Percentiles rank a stretch among this genome's conserved stretches.
Conservation (phyloP, 2,797 vertebrate species). For the Catharus ustulatus region DNA sequence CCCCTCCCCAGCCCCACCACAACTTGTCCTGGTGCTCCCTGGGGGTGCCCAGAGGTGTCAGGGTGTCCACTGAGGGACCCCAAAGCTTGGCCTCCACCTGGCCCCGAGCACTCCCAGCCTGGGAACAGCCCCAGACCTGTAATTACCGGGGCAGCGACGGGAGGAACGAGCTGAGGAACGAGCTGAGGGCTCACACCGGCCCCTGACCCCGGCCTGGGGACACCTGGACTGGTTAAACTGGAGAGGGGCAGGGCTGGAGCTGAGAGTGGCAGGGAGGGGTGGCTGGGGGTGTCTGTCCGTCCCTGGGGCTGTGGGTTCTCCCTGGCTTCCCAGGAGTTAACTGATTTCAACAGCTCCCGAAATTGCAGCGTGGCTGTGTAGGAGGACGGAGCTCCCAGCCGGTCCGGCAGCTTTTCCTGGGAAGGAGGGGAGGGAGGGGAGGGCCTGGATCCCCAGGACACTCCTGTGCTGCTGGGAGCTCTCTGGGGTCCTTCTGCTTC, state of each 20-base stretch:
- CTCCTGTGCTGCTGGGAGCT: not conserved
- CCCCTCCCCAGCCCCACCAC: not conserved
- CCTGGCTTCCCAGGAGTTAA: not conserved
- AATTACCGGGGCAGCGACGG: not conserved
- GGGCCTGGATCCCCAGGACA: not conserved
- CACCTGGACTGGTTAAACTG: not conserved
- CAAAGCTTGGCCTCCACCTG: not conserved
- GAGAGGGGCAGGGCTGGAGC: rapidly evolving
- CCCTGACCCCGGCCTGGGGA: not conserved
- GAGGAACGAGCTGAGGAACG: not conserved
- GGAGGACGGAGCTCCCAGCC: not conserved
- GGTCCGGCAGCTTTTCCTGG: not conserved
- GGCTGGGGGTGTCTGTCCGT: rapidly evolving
- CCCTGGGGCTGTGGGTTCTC: not conserved
- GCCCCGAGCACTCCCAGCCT: not conserved
- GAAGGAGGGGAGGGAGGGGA: not conserved
- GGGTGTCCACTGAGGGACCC: not conserved
- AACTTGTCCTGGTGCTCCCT: not conserved
- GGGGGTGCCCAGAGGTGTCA: not conserved
- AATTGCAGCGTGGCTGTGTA: not conserved
- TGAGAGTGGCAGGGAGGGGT: not conserved
- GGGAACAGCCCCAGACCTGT: constrained; percentile 14
- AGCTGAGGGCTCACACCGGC: not conserved
- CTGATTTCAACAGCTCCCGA: not conserved
- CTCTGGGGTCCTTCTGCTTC: too few relatives aligned